A percentile compares a stretch with the other conserved stretches of the same genome.
Conservation (phyloP, 2,113 vertebrate species). For the Chaetodon auriga region DNA sequence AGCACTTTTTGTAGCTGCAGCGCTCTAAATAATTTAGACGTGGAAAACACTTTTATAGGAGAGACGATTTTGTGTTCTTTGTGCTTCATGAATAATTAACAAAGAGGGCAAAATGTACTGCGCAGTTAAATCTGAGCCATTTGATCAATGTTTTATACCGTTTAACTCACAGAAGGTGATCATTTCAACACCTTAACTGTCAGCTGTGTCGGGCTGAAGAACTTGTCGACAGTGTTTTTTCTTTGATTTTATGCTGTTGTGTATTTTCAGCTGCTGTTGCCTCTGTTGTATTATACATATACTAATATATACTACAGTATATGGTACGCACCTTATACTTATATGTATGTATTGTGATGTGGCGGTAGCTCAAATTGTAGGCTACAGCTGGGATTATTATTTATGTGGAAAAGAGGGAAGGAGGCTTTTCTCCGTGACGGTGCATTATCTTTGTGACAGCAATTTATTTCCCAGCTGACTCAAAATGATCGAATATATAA, state of each 20-base stretch:
- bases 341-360: neutral
- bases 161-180: neutral
- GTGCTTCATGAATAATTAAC: conserved; percentile 65
- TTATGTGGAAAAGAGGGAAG: conserved; percentile 8
- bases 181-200: neutral
- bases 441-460: conserved; percentile 22
- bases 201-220: neutral
- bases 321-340: neutral
- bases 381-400: neutral
- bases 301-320: neutral
- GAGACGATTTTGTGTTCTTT: conserved; percentile 48
- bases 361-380: conserved; percentile 1
- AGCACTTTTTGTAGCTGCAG: conserved; percentile 19
- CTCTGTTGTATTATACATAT: neutral
- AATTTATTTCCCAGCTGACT: conserved; percentile 49
- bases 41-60: conserved; percentile 33
- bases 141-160: conserved; percentile 42
- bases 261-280: neutral
- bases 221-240: neutral
- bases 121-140: conserved; percentile 23
- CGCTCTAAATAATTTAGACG: conserved; percentile 73
- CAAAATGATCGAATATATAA: conserved; percentile 28
- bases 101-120: conserved; percentile 16
- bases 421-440: conserved; percentile 17
- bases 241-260: neutral